Conservation (phyloP, 1,140 invertebrate species). For the Cyrtorhinus lividipennis region DNA sequence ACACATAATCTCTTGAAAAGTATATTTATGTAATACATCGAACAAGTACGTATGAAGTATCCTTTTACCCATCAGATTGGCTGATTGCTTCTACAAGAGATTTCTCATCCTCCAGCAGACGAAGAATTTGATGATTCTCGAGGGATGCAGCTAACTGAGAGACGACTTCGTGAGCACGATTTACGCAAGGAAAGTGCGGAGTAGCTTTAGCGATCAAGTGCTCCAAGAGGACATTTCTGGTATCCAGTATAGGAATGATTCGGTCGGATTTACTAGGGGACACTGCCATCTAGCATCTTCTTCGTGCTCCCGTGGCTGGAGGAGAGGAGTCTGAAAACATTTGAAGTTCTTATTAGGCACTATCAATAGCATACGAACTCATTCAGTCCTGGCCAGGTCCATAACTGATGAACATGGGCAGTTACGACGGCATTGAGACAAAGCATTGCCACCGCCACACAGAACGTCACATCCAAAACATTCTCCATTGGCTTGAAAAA, state of each 20-base stretch:
- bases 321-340: too few species aligned
- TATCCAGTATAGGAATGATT: slow-evolving; percentile 19
- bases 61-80: slow-evolving; percentile 7
- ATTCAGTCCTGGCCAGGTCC: too few species aligned
- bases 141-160: slow-evolving; percentile 17
- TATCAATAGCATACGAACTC: too few species aligned
- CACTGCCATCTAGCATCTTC: too few species aligned
- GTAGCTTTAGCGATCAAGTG: slow-evolving; percentile 20
- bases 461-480: too few species aligned
- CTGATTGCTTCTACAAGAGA: slow-evolving; percentile 11
- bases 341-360: too few species aligned
- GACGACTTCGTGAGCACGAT: slow-evolving; percentile 13
- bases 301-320: too few species aligned
- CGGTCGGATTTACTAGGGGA: background rate
- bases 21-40: background rate
- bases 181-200: slow-evolving; percentile 1
- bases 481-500: too few species aligned
- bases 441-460: too few species aligned
- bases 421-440: too few species aligned
- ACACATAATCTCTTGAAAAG: background rate
- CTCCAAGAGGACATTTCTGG: slow-evolving; percentile 19
- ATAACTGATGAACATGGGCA: too few species aligned
- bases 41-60: background rate
- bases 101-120: slow-evolving; percentile 18
- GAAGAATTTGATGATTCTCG: slow-evolving; percentile 18